Conservation (phyloP, 2,797 vertebrate species). For the Amphiprion clarkii region DNA sequence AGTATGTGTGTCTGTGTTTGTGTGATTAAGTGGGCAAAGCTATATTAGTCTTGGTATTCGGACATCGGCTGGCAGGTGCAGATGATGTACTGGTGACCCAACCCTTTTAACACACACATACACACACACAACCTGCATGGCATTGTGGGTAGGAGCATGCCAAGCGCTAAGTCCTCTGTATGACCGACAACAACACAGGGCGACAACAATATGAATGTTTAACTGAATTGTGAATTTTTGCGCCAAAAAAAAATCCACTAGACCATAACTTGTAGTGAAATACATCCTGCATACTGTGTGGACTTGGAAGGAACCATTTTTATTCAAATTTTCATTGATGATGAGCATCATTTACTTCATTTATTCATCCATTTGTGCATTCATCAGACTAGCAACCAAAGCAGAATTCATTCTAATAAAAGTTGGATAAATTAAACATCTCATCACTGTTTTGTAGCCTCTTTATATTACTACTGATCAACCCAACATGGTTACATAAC, state of each 20-base stretch:
- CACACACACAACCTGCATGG: slow-evolving; percentile 18
- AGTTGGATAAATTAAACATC: not conserved
- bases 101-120: slow-evolving; percentile 17
- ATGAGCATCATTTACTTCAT: not conserved
- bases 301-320: no score
- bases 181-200: slow-evolving; percentile 28
- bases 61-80: slow-evolving; percentile 83
- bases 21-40: slow-evolving; percentile 66
- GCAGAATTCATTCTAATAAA: not conserved
- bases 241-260: not conserved
- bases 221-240: not conserved
- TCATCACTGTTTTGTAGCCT: not conserved
- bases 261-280: not conserved
- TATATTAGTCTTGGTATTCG: slow-evolving; percentile 80
- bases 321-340: no score
- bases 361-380: not conserved
- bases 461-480: not conserved
- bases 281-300: no score
- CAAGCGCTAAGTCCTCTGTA: slow-evolving; percentile 39
- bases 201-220: slow-evolving; percentile 1
- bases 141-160: slow-evolving; percentile 40
- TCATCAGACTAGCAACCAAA: not conserved
- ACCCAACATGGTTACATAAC: not conserved
- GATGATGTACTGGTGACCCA: slow-evolving; percentile 60
- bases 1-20: slow-evolving; percentile 46